These are phyloP conservation scores for Ambastaia sidthimunki DNA, from an alignment of 2,797 vertebrate genomes.

Conservation along the genomic window DNA sequence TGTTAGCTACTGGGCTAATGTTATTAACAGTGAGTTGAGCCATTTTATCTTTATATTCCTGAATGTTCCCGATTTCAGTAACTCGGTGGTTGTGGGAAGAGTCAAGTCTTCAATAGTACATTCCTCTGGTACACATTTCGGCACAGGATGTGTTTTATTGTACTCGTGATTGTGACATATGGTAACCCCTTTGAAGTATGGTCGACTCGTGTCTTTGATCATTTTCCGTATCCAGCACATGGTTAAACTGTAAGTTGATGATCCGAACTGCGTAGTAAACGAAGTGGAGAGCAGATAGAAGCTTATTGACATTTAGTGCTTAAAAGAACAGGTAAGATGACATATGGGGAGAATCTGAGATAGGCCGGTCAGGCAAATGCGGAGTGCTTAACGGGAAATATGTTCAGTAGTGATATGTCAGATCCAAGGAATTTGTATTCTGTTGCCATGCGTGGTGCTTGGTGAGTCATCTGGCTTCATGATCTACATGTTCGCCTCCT, in stretches of 20 bases:
- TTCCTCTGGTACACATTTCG: not conserved
- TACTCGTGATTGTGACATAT: not conserved
- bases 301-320: not conserved
- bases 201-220: not conserved
- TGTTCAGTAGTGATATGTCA: not conserved
- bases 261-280: conserved; percentile 17
- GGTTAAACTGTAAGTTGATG: conserved; percentile 40
- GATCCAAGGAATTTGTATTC: not conserved
- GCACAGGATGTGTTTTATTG: not conserved
- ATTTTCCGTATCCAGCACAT: not conserved
- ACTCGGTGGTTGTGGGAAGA: not conserved
- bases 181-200: conserved; percentile 7
- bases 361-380: not conserved
- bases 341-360: not conserved
- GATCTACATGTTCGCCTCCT: not conserved
- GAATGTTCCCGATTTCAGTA: conserved; percentile 19
- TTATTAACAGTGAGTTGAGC: conserved; percentile 1
- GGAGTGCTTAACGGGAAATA: not conserved
- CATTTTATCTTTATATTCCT: conserved; percentile 10
- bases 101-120: not conserved
- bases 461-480: conserved; percentile 26
- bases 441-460: not conserved
- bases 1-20: conserved; percentile 41
- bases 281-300: not conserved
- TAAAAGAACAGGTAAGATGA: not conserved